phyloP scores from a whole-genome alignment of 2,113 vertebrate species.

The Sebastes schlegelii region DNA sequence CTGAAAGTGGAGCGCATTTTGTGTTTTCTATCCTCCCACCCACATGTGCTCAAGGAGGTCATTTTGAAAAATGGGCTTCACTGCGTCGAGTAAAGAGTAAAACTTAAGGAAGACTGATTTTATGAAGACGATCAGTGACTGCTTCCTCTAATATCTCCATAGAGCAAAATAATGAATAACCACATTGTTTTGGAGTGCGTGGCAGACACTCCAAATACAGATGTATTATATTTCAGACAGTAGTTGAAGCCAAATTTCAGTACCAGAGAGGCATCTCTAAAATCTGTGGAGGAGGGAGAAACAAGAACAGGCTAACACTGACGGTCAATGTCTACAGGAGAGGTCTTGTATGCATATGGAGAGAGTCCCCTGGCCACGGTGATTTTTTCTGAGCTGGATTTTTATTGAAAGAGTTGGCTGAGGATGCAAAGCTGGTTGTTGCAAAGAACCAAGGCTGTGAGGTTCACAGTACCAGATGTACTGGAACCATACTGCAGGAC shows the following conservation, averaged over 20 bases:
- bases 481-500: not conserved
- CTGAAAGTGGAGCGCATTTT: not conserved
- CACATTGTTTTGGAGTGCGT: not conserved
- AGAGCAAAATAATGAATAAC: not conserved
- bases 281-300: conserved; percentile 1
- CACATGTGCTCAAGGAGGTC: conserved; percentile 17
- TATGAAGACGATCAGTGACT: not conserved
- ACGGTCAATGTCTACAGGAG: not conserved
- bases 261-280: not conserved
- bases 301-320: not conserved
- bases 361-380: not conserved
- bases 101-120: conserved; percentile 1
- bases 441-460: not conserved
- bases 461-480: not conserved
- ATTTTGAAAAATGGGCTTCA: conserved; percentile 27
- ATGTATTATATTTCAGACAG: not conserved
- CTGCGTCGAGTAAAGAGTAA: not conserved
- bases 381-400: not conserved
- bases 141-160: not conserved
- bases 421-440: conserved; percentile 5
- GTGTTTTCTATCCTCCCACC: conserved; percentile 2
- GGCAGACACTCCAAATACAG: not conserved
- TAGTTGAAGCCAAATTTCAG: not conserved
- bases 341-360: not conserved
- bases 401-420: conserved; percentile 14